Conservation (phyloP, 2,113 vertebrate genomes). For the Glaucomys volans region DNA sequence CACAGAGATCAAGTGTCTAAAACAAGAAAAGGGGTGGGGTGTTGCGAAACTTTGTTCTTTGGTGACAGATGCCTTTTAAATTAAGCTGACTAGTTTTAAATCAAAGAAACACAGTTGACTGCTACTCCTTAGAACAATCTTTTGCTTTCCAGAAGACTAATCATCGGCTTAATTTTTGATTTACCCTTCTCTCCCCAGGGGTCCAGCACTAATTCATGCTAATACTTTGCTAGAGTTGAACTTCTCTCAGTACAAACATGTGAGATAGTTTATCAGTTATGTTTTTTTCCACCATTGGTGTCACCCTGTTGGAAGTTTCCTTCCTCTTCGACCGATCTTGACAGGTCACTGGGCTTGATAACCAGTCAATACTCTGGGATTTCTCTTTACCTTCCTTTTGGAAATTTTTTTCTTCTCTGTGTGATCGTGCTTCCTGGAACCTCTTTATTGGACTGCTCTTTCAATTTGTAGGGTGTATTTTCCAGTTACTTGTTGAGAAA, state of each 20-base stretch:
- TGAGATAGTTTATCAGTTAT: background rate
- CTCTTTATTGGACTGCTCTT: background rate
- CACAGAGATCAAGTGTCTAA: background rate
- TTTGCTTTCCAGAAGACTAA: slow-evolving; percentile 5
- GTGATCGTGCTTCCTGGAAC: background rate
- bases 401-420: background rate
- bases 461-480: background rate
- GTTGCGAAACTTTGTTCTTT: background rate
- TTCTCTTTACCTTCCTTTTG: background rate
- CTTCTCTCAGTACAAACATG: background rate
- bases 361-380: background rate
- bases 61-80: background rate
- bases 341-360: background rate
- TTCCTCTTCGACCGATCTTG: background rate
- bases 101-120: background rate
- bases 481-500: background rate
- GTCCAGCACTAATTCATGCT: background rate
- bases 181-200: background rate
- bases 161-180: background rate
- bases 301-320: background rate
- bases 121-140: background rate
- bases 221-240: background rate
- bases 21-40: background rate
- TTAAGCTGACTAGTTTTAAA: background rate
- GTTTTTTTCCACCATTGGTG: background rate